phyloP scores from a whole-genome alignment of 2,797 vertebrate species.

The Erethizon dorsatum region DNA sequence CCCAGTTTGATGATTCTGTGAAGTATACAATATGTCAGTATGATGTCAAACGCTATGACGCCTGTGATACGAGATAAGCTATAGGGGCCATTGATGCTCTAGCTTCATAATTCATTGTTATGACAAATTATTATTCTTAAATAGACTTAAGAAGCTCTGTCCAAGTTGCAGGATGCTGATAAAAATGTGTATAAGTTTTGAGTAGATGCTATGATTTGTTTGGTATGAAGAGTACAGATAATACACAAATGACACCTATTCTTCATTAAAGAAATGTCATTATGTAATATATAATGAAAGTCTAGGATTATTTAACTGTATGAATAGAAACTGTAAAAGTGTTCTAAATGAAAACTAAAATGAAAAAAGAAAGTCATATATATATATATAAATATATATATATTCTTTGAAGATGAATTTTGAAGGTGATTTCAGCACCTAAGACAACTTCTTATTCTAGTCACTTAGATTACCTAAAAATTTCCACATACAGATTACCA shows the following conservation, averaged over 20 bases:
- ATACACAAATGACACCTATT: conserved; percentile 75
- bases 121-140: conserved; percentile 67
- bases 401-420: background rate
- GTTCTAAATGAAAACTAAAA: conserved; percentile 69
- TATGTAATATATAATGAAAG: conserved; percentile 57
- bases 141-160: conserved; percentile 57
- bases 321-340: conserved; percentile 75
- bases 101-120: conserved; percentile 76
- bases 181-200: conserved; percentile 69
- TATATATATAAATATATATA: background rate
- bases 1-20: conserved; percentile 44
- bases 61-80: conserved; percentile 61
- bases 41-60: conserved; percentile 54
- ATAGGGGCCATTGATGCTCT: conserved; percentile 44
- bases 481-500: conserved; percentile 49
- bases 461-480: conserved; percentile 64
- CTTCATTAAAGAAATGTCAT: conserved; percentile 66
- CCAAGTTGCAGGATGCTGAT: conserved; percentile 62
- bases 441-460: conserved; percentile 52
- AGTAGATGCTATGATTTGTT: conserved; percentile 59
- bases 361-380: conserved; percentile 1
- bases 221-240: conserved; percentile 55
- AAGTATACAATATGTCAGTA: conserved; percentile 57
- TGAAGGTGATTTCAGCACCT: conserved; percentile 63
- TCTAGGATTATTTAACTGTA: conserved; percentile 39